These are phyloP conservation scores for Camelus dromedarius DNA, from an alignment of 2,113 vertebrate genomes.

Conservation along the genomic window DNA sequence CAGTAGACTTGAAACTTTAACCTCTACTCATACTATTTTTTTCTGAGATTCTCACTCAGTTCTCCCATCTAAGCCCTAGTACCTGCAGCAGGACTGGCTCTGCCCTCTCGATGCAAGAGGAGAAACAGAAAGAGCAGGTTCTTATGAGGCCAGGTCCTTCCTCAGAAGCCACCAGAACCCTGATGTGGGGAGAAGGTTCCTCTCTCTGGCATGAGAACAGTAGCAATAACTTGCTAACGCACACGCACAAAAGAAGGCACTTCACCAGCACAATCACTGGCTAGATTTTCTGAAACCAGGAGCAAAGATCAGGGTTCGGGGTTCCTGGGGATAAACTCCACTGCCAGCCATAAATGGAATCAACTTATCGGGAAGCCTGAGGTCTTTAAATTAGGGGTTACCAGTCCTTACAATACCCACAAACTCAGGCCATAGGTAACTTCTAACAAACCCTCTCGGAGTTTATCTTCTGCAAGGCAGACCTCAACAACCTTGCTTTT, in stretches of 20 bases:
- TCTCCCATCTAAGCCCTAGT: not conserved
- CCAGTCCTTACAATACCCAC: not conserved
- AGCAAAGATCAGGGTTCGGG: not conserved
- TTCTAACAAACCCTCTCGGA: not conserved
- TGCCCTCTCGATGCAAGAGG: not conserved
- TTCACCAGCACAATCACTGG: not conserved
- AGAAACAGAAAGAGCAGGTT: not conserved
- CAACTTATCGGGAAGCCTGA: not conserved
- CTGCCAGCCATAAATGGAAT: not conserved
- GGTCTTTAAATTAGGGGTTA: not conserved
- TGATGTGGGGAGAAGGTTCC: not conserved
- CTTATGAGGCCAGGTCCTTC: not conserved
- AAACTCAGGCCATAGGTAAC: not conserved
- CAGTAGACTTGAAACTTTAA: not conserved
- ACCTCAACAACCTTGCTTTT: slow-evolving; percentile 55
- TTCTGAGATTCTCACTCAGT: not conserved
- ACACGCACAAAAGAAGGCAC: not conserved
- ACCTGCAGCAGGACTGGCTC: not conserved
- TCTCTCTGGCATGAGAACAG: not conserved
- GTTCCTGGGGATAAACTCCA: not conserved
- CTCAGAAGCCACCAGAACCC: not conserved
- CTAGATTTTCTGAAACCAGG: not conserved
- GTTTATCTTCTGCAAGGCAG: slow-evolving; percentile 74
- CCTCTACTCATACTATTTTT: not conserved
- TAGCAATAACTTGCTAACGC: not conserved